Base-by-base conservation (phyloP, 2,797 vertebrate species). In the Squalus acanthias region DNA sequence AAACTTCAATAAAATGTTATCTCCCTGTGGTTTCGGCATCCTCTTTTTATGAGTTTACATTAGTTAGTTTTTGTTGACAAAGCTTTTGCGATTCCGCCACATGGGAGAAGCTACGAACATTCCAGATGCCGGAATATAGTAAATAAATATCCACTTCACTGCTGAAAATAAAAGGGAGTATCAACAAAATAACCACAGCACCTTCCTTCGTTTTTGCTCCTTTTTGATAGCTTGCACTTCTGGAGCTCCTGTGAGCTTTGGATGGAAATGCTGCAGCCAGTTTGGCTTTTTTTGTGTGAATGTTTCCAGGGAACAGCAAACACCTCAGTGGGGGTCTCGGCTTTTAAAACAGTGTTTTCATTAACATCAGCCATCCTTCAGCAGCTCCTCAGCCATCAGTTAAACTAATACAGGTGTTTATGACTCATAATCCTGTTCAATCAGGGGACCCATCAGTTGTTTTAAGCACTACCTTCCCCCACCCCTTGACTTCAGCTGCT, bases 351-450 rank as follows among this genome's bases (percentile, higher is more conserved):
- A 95, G 94, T 20, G 17, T 53, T 76, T 94, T 57, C 69, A 95
- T 95, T 95, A 57, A 76, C 50, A 95, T 57, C 94, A 57, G 46
- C n/a, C 92, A 39, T 39, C 53, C 8, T 39, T 12, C 65, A 69
- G 20, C n/a, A 94, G n/a, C 22, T 8, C 87, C 69, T 94, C 89
- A 92, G 91, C 9, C 94, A 53, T 74, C 94, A 95, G 50, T 17
- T 74, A 57, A 76, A 76, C 13, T 74, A 76, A n/a, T 95, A 95
- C 70, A 95, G 94, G 94, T 95, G 94, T n/a, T 70, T 29, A 26
- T 93, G 91, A 69, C n/a, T 93, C 65, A 69, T 17, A 76, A 76
- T 53, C 70, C 50, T 57, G 12, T 76, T 57, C 70, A 76, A 95
- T 69, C 29, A 46, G 46, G 93, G 53, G 89, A 92, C 26, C 89